Evolutionary conservation across 2,888 invertebrate genomes (phyloP).

Genomic region (Catocala nupta): DNA sequence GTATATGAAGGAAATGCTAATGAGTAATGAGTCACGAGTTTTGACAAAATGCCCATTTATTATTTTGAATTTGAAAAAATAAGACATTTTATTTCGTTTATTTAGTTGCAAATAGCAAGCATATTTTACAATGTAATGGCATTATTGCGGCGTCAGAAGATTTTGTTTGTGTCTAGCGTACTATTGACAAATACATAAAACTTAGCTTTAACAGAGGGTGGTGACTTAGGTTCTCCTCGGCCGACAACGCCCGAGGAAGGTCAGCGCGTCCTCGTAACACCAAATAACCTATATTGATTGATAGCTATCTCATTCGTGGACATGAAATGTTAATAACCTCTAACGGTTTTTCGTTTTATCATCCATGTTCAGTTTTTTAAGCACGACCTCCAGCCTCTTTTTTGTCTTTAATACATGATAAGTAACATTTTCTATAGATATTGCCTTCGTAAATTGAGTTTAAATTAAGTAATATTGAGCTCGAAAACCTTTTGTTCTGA

Average conservation of each 20-base stretch:
- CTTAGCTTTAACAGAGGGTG: conserved; percentile 35
- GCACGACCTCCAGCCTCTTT: conserved; percentile 42
- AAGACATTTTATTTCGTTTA: conserved; percentile 3
- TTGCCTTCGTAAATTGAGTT: conserved; percentile 29
- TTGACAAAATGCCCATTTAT: conserved; percentile 30
- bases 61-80: conserved; percentile 12
- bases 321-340: conserved; percentile 39
- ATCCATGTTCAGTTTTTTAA: conserved; percentile 15
- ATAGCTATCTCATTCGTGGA: conserved; percentile 17
- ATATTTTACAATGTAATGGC: conserved; percentile 14
- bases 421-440: conserved; percentile 28
- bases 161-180: conserved; percentile 32
- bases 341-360: conserved; percentile 34
- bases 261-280: conserved; percentile 40
- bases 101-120: conserved; percentile 3
- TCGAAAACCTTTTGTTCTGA: conserved; percentile 48
- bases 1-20: conserved; percentile 21
- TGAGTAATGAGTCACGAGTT: conserved; percentile 20
- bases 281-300: conserved; percentile 42
- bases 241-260: conserved; percentile 36
- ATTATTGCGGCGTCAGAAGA: conserved; percentile 17
- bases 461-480: conserved; percentile 26
- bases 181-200: conserved; percentile 47
- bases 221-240: conserved; percentile 28
- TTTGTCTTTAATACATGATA: conserved; percentile 18